These are phyloP conservation scores for Sterrhoptilus dennistouni DNA, from an alignment of 2,113 vertebrate genomes.

Conservation along the genomic window DNA sequence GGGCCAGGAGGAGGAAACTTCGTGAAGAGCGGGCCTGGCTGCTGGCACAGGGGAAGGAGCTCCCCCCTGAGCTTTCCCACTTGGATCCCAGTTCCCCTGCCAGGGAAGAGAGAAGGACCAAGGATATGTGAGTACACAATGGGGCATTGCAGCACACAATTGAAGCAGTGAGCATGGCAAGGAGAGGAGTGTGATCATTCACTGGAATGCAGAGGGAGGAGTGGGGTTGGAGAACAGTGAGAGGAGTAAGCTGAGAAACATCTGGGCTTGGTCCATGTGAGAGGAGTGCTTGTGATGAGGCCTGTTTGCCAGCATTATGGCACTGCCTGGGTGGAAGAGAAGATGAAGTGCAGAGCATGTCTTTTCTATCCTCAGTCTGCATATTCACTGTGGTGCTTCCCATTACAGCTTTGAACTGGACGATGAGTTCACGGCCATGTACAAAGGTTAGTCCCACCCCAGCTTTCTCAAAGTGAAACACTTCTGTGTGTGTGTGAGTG, in stretches of 20 bases:
- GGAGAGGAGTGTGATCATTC: neutral
- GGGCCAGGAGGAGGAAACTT: slow-evolving; percentile 90
- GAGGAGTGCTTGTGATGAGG: neutral
- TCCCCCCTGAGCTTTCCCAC: slow-evolving; percentile 89
- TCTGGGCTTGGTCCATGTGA: neutral
- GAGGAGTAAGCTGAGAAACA: neutral
- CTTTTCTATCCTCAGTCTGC: neutral
- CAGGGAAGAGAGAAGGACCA: slow-evolving; percentile 79
- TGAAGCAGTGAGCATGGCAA: neutral
- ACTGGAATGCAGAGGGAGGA: neutral
- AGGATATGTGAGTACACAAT: slow-evolving; percentile 86
- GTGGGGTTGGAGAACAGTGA: neutral
- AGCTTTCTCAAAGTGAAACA: neutral
- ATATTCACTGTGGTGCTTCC: neutral
- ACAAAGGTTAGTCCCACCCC: slow-evolving; percentile 86
- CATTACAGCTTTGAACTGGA: slow-evolving; percentile 90
- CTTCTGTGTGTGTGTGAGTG: neutral
- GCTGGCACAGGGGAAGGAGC: slow-evolving; percentile 91
- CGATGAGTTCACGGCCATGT: slow-evolving; percentile 94
- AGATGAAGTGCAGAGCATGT: neutral
- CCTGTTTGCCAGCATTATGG: neutral
- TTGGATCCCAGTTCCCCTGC: slow-evolving; percentile 89
- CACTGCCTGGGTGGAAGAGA: neutral
- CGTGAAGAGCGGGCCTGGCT: slow-evolving; percentile 93
- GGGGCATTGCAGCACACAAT: rapidly evolving